phyloP scores from a whole-genome alignment of 2,888 invertebrate genomes.

The Thymelicus lineola region DNA sequence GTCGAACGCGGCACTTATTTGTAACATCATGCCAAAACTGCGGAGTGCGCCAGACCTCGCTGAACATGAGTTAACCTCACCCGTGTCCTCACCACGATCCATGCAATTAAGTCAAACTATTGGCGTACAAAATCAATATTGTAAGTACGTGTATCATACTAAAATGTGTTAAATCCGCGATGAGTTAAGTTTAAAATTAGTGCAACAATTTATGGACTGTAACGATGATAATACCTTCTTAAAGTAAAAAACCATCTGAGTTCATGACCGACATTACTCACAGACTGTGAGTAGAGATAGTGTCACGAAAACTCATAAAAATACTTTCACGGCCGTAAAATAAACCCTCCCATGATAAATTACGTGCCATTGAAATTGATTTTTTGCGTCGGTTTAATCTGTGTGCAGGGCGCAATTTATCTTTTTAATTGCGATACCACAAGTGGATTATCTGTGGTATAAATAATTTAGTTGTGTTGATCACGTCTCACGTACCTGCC shows the following conservation, averaged over 20 bases:
- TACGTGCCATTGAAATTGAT: conserved; percentile 35
- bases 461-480: conserved; percentile 25
- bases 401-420: conserved; percentile 30
- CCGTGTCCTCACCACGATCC: too few species aligned
- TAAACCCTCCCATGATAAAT: conserved; percentile 33
- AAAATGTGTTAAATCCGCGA: too few species aligned
- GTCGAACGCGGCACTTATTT: too few species aligned
- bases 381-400: conserved; percentile 32
- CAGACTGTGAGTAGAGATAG: conserved; percentile 29
- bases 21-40: too few species aligned
- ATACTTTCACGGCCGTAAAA: conserved; percentile 34
- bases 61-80: too few species aligned
- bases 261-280: conserved; percentile 11
- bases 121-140: too few species aligned
- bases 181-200: too few species aligned
- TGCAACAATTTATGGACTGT: too few species aligned
- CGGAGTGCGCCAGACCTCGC: too few species aligned
- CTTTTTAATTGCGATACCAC: conserved; percentile 37
- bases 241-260: not conserved
- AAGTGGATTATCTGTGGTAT: conserved; percentile 31
- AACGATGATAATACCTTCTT: too few species aligned
- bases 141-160: too few species aligned
- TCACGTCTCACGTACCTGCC: not conserved
- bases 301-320: conserved; percentile 35
- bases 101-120: too few species aligned